Evolutionary conservation across 2,888 invertebrate genomes (phyloP).

Genomic region (Oscheius sp.): DNA sequence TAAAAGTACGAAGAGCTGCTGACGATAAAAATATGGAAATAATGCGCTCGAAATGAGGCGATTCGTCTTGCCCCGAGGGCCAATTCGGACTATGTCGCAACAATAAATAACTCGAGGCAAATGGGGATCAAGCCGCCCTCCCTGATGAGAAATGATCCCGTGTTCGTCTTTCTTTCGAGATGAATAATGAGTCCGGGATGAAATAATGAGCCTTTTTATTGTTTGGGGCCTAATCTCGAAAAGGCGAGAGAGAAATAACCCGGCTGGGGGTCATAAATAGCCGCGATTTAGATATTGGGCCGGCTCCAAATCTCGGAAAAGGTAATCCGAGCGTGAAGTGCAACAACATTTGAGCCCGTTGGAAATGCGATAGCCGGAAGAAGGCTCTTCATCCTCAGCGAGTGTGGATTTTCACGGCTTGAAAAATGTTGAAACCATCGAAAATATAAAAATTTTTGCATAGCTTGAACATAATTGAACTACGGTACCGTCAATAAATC

Average conservation of each 20-base stretch:
- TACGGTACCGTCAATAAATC: no score
- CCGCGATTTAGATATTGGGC: not conserved
- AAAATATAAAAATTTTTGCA: no score
- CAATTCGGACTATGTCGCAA: not conserved
- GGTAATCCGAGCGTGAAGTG: slow-evolving; percentile 32
- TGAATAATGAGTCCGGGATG: slow-evolving; percentile 20
- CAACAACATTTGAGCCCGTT: not conserved
- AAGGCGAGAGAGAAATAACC: not conserved
- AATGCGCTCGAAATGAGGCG: not conserved
- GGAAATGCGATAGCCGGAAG: not conserved
- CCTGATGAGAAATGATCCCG: slow-evolving; percentile 7
- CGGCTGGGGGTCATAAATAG: not conserved
- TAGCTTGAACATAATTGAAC: no score
- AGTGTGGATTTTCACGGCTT: not conserved
- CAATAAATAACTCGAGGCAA: not conserved
- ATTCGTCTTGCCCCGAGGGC: not conserved
- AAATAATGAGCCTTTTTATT: not conserved
- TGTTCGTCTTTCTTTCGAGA: not conserved
- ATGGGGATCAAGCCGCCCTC: not conserved
- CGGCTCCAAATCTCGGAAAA: not conserved
- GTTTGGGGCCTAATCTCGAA: no score
- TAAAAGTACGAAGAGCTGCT: not conserved
- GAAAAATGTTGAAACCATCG: no score
- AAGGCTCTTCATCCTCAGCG: not conserved
- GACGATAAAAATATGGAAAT: not conserved